phyloP scores from a whole-genome alignment of 1,140 invertebrate genomes.

The Pissodes strobi region DNA sequence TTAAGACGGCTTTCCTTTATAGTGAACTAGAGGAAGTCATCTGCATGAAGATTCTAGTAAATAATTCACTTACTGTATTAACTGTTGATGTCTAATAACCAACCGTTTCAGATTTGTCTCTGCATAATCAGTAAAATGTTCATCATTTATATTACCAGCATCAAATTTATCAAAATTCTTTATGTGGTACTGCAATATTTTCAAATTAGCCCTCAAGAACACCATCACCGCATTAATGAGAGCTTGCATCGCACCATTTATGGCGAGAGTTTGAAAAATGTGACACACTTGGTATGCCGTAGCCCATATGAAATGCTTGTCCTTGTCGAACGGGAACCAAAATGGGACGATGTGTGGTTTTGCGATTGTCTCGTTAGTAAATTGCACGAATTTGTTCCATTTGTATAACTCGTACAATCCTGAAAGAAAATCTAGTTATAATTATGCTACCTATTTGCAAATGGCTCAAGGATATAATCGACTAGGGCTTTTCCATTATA shows the following conservation, averaged over 20 bases:
- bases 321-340: slow-evolving; percentile 14
- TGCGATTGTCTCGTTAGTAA: background rate
- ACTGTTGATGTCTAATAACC: slow-evolving; percentile 7
- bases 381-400: background rate
- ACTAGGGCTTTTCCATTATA: no score
- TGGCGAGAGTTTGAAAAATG: background rate
- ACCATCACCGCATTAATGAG: slow-evolving; percentile 15
- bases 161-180: background rate
- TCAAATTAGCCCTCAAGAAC: slow-evolving; percentile 7
- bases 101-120: background rate
- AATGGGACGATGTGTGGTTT: slow-evolving; percentile 9
- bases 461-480: no score
- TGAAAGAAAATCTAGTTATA: slow-evolving; percentile 5
- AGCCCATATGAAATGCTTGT: slow-evolving; percentile 7
- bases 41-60: slow-evolving; percentile 53
- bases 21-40: slow-evolving; percentile 51
- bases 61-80: slow-evolving; percentile 14
- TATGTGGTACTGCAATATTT: slow-evolving; percentile 12
- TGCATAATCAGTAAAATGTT: background rate
- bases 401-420: slow-evolving; percentile 4
- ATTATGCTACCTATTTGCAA: no score
- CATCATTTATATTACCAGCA: background rate
- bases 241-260: slow-evolving; percentile 4
- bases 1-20: slow-evolving; percentile 55
- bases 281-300: slow-evolving; percentile 1